Evolutionary conservation across 2,888 invertebrate genomes (phyloP), one percentile per base, ranked within the genome.

Genomic region (Lasioglossum pauxillum): DNA sequence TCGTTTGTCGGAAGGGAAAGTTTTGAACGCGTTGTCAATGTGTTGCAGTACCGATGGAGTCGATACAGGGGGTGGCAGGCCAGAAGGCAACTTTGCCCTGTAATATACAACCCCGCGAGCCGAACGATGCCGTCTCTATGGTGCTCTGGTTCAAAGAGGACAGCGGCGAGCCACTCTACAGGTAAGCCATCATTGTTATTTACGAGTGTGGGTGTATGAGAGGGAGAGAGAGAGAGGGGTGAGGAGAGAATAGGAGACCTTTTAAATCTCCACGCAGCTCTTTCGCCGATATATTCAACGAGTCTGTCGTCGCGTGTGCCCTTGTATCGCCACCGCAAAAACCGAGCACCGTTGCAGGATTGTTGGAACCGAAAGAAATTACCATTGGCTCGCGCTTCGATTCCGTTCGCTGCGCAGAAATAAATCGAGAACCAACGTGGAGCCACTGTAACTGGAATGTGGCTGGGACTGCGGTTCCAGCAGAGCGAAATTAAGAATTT

Each of bases 81-180:
- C 97, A 98, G 95, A 98, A 97, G 94, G 98, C 98, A 44, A 97
- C 97, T 90, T 96, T 98, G 84, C 98, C 98, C n/a, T 99, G 98
- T 95, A 98, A 98, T 95, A 98, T 98, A 92, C 97, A 97, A 93
- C 97, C 98, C 14, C 96, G 97, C 89, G 97, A 98, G 93, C 96
- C 97, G 80, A 97, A 98, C 93, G 98, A 98, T 95, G 97, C 97
- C 71, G 98, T 98, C 84, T 97, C 98, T 92, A 98, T 98, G 98
- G 98, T 98, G 91, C 96, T 98, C 60, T 98, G 98, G 98, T 98
- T 98, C 96, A 98, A 98, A 94, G 98, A 98, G 95, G 97, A 97
- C 79, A 98, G 98, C 93, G 97, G 97, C 73, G 98, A 98, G 93
- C 94, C 94, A 27, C 92, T 95, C 67, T 98, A 98, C 96, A 98